Conservation (phyloP, 2,797 vertebrate species). For the Rhodeus uyekii region DNA sequence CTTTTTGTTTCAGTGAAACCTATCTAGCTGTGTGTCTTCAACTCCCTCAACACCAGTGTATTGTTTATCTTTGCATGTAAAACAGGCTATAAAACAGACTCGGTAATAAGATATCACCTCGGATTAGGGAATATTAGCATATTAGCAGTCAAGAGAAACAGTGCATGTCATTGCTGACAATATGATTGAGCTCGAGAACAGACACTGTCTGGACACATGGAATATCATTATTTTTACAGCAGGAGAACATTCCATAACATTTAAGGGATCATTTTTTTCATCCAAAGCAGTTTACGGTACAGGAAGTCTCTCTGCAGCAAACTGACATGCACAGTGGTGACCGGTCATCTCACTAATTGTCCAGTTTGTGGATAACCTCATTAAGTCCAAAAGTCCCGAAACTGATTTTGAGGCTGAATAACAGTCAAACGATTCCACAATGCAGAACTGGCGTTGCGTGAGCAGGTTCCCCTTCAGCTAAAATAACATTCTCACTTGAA, state of each 20-base stretch:
- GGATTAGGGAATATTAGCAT: not conserved
- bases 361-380: not conserved
- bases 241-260: not conserved
- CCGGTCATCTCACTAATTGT: not conserved
- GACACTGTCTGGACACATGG: not conserved
- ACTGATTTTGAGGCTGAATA: not conserved
- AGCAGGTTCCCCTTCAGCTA: not conserved
- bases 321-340: not conserved
- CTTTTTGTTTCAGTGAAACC: not conserved
- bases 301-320: not conserved
- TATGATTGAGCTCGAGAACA: slow-evolving; percentile 20
- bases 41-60: not conserved
- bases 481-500: not conserved
- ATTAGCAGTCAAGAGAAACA: slow-evolving; percentile 11
- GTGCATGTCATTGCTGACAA: slow-evolving; percentile 13
- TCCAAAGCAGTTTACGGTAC: not conserved
- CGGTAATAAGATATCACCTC: not conserved
- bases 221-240: not conserved
- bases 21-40: not conserved
- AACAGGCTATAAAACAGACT: slow-evolving; percentile 11
- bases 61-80: slow-evolving; percentile 23
- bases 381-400: not conserved
- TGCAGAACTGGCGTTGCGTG: not conserved
- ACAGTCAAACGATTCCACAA: not conserved
- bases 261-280: not conserved